Evolutionary conservation across 2,797 vertebrate genomes (phyloP).

Genomic region (Phaenicophaeus curvirostris): DNA sequence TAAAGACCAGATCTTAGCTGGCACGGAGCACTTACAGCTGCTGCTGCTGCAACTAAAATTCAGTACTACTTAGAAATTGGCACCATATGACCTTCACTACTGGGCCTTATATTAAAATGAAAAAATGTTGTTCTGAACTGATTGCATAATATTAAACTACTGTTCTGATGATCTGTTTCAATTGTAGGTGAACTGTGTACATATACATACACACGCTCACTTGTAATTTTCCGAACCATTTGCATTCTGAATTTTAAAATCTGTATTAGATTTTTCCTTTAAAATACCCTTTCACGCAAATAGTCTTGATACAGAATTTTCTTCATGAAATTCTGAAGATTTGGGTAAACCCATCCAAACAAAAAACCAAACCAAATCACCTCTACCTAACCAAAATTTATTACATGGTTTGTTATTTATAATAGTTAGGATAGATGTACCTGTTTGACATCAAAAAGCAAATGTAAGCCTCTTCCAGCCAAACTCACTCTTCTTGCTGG

Average conservation of each 20-base stretch:
- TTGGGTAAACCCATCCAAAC: background rate
- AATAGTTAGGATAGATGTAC: constrained; percentile 53
- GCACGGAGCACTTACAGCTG: background rate
- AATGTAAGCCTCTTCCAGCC: constrained; percentile 78
- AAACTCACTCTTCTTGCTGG: constrained; percentile 71
- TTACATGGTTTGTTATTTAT: background rate
- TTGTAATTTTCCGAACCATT: background rate
- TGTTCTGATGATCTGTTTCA: background rate
- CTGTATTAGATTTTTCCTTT: background rate
- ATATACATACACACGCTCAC: background rate
- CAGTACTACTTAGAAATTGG: background rate
- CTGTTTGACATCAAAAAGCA: constrained; percentile 80
- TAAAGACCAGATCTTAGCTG: background rate
- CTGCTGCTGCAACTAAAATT: background rate
- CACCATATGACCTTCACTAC: background rate
- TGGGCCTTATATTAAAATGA: background rate
- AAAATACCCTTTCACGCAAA: background rate
- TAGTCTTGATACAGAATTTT: background rate
- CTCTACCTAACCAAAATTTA: background rate
- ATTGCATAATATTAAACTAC: background rate
- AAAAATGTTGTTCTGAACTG: background rate
- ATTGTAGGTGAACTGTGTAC: background rate
- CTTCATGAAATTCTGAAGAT: background rate
- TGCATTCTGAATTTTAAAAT: background rate
- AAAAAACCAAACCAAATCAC: background rate